Conservation (phyloP, 2,888 invertebrate genomes). For the Ochropleura plecta region DNA sequence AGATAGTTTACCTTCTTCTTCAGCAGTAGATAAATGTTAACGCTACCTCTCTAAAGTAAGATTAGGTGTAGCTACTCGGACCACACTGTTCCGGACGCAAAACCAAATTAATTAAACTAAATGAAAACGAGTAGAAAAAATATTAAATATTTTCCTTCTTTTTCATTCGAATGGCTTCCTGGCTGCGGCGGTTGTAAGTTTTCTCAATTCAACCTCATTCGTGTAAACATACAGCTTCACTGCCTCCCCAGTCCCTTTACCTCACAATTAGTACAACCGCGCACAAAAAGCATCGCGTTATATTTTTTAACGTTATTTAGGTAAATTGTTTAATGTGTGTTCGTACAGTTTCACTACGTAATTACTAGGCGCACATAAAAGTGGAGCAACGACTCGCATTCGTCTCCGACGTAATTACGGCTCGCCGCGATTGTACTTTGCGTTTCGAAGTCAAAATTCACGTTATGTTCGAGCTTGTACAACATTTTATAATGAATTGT, state of each 20-base stretch:
- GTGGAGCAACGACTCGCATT: constrained; percentile 26
- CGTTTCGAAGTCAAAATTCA: constrained; percentile 12
- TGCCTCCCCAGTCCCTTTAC: background rate
- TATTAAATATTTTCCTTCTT: constrained; percentile 17
- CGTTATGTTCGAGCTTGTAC: background rate
- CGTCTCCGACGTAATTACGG: constrained; percentile 22
- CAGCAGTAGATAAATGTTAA: too few relatives aligned
- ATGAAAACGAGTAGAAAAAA: constrained; percentile 14
- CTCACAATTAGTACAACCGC: constrained; percentile 16
- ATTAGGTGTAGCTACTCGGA: too few relatives aligned
- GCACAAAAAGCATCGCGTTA: constrained; percentile 19
- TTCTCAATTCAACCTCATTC: constrained; percentile 15
- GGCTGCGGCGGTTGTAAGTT: constrained; percentile 13
- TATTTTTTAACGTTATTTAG: constrained; percentile 14
- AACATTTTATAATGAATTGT: background rate
- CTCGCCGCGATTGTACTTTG: constrained; percentile 9
- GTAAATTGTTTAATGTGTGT: constrained; percentile 25
- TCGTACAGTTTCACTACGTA: constrained; percentile 15
- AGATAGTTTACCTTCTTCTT: background rate
- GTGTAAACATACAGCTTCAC: background rate
- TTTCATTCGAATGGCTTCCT: constrained; percentile 17
- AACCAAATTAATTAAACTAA: constrained; percentile 13
- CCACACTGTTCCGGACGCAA: background rate
- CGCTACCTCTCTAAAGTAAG: too few relatives aligned
- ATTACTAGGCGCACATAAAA: constrained; percentile 30